A percentile compares a stretch with the other conserved stretches of the same genome.
phyloP scores from a whole-genome alignment of 2,888 invertebrate genomes.

The Adineta ricciae region DNA sequence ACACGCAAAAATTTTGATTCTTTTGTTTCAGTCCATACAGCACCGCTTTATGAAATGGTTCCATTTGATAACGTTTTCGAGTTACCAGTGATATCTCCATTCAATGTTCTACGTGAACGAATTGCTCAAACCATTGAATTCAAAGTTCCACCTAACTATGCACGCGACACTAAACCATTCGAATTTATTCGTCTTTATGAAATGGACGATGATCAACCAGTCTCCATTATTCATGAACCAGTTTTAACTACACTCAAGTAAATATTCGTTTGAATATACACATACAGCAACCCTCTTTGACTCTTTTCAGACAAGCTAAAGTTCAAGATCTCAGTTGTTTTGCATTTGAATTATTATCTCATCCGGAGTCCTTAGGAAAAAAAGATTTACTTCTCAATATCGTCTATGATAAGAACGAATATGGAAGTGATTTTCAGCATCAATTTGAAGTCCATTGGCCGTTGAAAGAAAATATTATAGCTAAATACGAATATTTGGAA shows the following conservation, averaged over 20 bases:
- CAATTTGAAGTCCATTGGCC: constrained; percentile 18
- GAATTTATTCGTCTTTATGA: background rate
- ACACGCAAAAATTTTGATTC: too few species aligned
- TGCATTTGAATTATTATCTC: constrained; percentile 12
- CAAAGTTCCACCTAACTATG: background rate
- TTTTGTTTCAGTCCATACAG: background rate
- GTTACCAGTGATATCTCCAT: background rate
- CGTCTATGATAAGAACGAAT: background rate
- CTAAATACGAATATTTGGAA: constrained; percentile 14
- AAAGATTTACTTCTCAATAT: background rate
- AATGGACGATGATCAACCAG: background rate
- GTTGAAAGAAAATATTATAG: background rate
- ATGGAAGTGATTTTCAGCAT: background rate
- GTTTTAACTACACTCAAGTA: background rate
- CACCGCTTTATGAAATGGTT: background rate
- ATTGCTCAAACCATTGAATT: background rate
- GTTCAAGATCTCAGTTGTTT: background rate
- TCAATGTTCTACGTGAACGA: background rate
- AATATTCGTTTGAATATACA: background rate
- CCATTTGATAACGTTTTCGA: background rate
- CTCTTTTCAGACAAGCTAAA: background rate
- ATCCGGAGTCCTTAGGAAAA: background rate
- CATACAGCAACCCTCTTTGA: background rate
- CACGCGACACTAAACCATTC: background rate
- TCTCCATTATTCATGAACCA: background rate